Percentiles rank a stretch among this genome's conserved stretches.
Conservation (phyloP, 2,797 vertebrate species). For the Luscinia luscinia region DNA sequence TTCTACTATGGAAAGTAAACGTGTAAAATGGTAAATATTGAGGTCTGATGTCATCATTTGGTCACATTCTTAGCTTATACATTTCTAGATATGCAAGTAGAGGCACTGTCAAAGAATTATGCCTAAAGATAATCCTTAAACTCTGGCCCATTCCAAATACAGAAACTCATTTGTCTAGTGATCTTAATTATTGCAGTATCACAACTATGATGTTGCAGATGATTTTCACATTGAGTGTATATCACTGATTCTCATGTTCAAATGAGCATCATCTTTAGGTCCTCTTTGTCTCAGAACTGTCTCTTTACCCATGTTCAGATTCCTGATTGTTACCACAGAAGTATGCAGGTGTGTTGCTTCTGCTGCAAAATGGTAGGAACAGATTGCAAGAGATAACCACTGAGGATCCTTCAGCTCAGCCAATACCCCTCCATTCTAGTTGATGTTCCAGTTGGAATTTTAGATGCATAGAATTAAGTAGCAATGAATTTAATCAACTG, state of each 20-base stretch:
- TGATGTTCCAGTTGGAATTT: neutral
- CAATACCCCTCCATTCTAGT: neutral
- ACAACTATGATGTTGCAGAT: neutral
- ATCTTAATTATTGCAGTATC: neutral
- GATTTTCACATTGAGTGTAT: neutral
- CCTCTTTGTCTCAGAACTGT: neutral
- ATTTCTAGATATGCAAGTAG: neutral
- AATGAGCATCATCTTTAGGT: neutral
- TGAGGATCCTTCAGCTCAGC: neutral
- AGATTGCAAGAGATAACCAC: neutral
- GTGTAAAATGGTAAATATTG: neutral
- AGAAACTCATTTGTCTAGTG: neutral
- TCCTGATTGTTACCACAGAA: neutral
- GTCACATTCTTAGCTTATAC: neutral
- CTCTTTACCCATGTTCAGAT: neutral
- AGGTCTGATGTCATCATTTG: neutral
- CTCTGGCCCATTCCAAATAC: neutral
- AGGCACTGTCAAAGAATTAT: neutral
- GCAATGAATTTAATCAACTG: neutral
- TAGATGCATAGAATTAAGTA: neutral
- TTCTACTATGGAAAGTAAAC: neutral
- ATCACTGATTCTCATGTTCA: neutral
- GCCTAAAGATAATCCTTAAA: neutral
- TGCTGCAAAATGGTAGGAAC: neutral
- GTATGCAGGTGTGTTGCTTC: neutral